Percentiles rank a stretch among this genome's conserved stretches.
phyloP scores from a whole-genome alignment of 92 coral and sea anemone species.

The Paramuricea clavata region DNA sequence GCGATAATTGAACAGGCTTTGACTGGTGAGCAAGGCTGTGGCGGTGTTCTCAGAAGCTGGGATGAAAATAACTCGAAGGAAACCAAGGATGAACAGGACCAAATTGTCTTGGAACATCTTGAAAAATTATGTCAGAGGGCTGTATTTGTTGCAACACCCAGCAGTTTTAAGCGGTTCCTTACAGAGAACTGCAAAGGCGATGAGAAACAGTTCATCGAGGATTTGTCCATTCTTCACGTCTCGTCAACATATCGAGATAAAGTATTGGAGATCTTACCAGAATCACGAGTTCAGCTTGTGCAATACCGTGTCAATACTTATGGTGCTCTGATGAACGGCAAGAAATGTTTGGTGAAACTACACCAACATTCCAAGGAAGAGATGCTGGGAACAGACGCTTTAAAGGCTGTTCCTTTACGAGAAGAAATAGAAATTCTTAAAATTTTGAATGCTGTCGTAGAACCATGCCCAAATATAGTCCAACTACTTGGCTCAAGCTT shows the following conservation, averaged over 20 bases:
- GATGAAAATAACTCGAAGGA: too few relatives aligned
- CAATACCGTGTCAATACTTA: not conserved
- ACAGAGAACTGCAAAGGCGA: too few relatives aligned
- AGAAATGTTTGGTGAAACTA: not conserved
- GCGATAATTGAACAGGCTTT: not conserved
- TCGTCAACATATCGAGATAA: not conserved
- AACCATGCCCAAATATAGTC: conserved; percentile 25
- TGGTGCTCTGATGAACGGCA: conserved; percentile 5
- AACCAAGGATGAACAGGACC: too few relatives aligned
- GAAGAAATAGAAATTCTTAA: conserved; percentile 37
- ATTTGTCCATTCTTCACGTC: not conserved
- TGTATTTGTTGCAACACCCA: not conserved
- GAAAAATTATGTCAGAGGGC: too few relatives aligned
- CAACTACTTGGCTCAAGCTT: not conserved
- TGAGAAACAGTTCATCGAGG: not conserved
- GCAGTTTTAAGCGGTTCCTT: not conserved
- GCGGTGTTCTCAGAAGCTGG: too few relatives aligned
- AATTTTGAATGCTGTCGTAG: conserved; percentile 10
- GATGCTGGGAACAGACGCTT: not conserved
- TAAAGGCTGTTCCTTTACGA: not conserved
- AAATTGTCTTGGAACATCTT: too few relatives aligned
- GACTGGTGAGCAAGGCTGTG: not conserved
- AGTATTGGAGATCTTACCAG: not conserved
- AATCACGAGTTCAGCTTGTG: not conserved
- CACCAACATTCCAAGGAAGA: not conserved